phyloP scores from a whole-genome alignment of 1,140 invertebrate genomes.

The Drosophila melanogaster region Release_6_plus_ISO1_MT NT_033777.3:29844501-29845000 shows the following conservation, averaged over 20 bases:
- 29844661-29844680: neutral
- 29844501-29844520: neutral
- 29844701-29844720: neutral
- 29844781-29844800: constrained; percentile 31
- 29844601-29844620: neutral
- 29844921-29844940: neutral
- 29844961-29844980: constrained; percentile 37
- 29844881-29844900: constrained; percentile 36
- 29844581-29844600: no score
- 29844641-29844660: neutral
- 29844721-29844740: constrained; percentile 21
- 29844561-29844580: no score
- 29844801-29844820: constrained; percentile 52
- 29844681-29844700: no score
- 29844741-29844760: constrained; percentile 40
- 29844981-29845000: constrained; percentile 39
- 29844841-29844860: neutral
- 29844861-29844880: constrained; percentile 35
- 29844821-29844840: constrained; percentile 10
- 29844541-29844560: neutral
- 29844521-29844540: neutral
- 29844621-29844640: neutral
- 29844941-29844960: constrained; percentile 36
- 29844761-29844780: constrained; percentile 42
- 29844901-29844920: constrained; percentile 16